These are phyloP conservation scores for Campopleginae sp. DNA, from an alignment of 2,888 invertebrate species.

Conservation along the genomic window DNA sequence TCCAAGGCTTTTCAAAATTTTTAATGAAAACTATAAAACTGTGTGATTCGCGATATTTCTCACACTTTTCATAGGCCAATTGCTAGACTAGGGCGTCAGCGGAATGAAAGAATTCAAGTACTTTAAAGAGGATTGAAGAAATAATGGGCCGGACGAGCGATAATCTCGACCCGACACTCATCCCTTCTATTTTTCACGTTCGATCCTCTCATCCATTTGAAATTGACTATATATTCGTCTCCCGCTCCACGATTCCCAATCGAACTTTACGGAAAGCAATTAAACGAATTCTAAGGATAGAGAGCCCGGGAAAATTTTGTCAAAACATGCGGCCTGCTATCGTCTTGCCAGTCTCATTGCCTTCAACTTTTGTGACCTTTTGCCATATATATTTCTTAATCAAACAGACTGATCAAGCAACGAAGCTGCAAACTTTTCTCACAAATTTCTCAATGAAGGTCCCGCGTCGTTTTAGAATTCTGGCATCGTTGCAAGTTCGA, in stretches of 20 bases:
- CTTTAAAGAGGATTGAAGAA: constrained; percentile 25
- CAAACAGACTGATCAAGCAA: neutral
- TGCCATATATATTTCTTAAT: neutral
- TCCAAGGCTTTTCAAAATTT: neutral
- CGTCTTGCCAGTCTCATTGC: neutral
- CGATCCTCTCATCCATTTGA: constrained; percentile 5
- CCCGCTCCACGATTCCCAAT: constrained; percentile 58
- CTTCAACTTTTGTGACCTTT: neutral
- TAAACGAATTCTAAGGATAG: constrained; percentile 50
- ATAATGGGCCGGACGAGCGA: constrained; percentile 41
- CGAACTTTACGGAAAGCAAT: constrained; percentile 61
- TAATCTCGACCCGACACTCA: constrained; percentile 27
- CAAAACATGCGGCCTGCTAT: constrained; percentile 20
- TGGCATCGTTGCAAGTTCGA: too few species aligned
- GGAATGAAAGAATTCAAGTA: neutral
- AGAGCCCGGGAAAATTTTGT: constrained; percentile 31
- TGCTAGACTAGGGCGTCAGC: neutral
- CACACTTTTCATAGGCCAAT: neutral
- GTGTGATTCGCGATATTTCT: neutral
- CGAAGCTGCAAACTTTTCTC: neutral
- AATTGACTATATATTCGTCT: neutral
- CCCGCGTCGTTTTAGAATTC: too few species aligned
- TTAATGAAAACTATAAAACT: neutral
- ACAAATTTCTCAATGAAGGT: neutral
- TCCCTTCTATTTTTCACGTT: constrained; percentile 37